Base-by-base conservation (phyloP, 2,797 vertebrate species). In the Antrozous pallidus region DNA sequence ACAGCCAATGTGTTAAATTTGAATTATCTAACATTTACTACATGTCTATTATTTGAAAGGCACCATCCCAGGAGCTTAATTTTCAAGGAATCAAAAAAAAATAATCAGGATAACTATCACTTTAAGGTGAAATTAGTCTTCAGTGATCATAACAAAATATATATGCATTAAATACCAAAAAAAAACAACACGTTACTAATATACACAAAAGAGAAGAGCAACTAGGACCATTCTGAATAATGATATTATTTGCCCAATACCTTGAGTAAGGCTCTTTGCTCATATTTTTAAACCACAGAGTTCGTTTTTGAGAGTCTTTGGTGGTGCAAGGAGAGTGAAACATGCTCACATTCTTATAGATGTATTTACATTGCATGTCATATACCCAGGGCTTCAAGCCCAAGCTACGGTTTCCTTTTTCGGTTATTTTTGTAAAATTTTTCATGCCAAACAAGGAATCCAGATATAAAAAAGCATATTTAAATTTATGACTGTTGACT, bases 1-100 rank as follows among this genome's bases (percentile, higher is more conserved):
- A 65, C 40, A 94, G 54, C 11, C 26, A 54, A 54, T 73, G 71
- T 79, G 71, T 61, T 90, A 92, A 73, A 86, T 81, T 73, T n/a
- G 51, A 79, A 58, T 90, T 88, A 93, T 54, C 38, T 90, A 88
- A 63, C 54, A 51, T 86, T 91, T 84, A 71, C 85, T 92, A 22
- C 5, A 33, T 77, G 24, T 33, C 28, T 86, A 8, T 85, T 75
- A 88, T 42, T 42, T 87, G 86, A 93, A 90, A 93, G 38, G 7
- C 22, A n/a, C 69, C 45, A 2, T 75, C 10, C 45, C 49, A 71
- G 36, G 54, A 87, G 65, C 86, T 54, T 91, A 90, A 88, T 80
- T 80, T 93, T 24, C 56, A 91, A 95, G 14, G 13, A 93, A 78
- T 94, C 94, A 96, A 75, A 17, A 93, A 58, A 70, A 91, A 61